Conservation (phyloP, 2,888 invertebrate genomes). For the Eupithecia exiguata region DNA sequence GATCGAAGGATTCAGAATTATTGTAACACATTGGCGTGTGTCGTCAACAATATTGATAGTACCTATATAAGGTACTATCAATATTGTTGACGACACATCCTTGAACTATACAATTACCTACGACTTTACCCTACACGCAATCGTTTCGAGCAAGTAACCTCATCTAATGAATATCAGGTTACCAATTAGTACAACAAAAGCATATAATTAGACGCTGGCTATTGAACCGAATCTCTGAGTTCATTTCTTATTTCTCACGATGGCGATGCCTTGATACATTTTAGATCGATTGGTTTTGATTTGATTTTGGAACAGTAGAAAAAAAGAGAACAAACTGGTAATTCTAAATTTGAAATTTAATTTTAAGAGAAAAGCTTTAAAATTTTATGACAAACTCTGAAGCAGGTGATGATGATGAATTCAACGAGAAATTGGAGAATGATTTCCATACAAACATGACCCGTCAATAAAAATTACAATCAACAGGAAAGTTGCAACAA, state of each 20-base stretch:
- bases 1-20: too few species aligned
- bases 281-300: slow-evolving; percentile 9
- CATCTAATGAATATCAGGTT: slow-evolving; percentile 53
- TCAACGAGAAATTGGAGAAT: background rate
- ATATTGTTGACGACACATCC: slow-evolving; percentile 1
- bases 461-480: slow-evolving; percentile 13
- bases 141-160: slow-evolving; percentile 30
- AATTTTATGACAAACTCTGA: background rate
- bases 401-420: background rate
- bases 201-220: slow-evolving; percentile 56
- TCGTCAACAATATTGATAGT: too few species aligned
- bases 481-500: slow-evolving; percentile 63
- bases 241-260: slow-evolving; percentile 58
- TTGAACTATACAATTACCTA: background rate
- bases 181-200: slow-evolving; percentile 60
- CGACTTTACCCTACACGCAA: background rate
- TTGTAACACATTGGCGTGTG: too few species aligned
- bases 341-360: background rate
- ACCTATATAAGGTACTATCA: too few species aligned
- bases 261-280: slow-evolving; percentile 17
- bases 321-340: too few species aligned
- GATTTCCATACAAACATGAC: background rate
- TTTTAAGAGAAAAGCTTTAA: too few species aligned
- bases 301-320: background rate
- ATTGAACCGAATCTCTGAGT: slow-evolving; percentile 55